Evolutionary conservation across 1,140 invertebrate genomes (phyloP).

Genomic region (Magallana ariakensis): DNA sequence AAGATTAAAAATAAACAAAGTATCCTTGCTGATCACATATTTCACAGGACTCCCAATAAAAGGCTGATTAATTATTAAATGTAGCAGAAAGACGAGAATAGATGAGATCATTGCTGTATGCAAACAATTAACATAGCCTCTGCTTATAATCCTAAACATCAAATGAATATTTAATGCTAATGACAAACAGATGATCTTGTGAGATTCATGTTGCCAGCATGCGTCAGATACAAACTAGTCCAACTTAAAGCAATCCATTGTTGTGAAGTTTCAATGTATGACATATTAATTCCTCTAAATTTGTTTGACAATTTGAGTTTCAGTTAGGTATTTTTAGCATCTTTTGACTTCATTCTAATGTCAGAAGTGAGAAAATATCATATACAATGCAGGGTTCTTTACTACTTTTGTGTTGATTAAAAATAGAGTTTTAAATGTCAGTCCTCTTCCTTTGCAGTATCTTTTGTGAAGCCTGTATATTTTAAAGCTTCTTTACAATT

Average conservation of each 20-base stretch:
- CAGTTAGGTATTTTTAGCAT: background rate
- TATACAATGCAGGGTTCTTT: background rate
- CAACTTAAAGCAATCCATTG: background rate
- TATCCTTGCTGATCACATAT: background rate
- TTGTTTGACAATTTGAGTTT: background rate
- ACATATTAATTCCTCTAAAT: background rate
- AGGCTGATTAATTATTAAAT: conserved; percentile 6
- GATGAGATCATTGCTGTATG: background rate
- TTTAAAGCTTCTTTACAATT: background rate
- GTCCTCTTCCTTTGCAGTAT: background rate
- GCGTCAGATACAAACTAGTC: background rate
- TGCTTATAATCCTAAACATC: background rate
- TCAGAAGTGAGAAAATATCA: background rate
- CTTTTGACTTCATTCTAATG: background rate
- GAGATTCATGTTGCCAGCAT: background rate
- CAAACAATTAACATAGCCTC: conserved; percentile 12
- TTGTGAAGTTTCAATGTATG: background rate
- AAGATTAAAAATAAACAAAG: background rate
- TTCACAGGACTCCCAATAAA: conserved; percentile 6
- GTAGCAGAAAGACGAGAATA: background rate
- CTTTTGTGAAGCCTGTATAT: background rate
- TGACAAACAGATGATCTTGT: background rate
- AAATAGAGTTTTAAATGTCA: conserved; percentile 27
- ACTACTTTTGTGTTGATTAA: background rate
- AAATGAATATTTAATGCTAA: conserved; percentile 30